Percentiles rank a stretch among this genome's conserved stretches.
These are phyloP conservation scores for Muscidifurax raptorellus DNA, from an alignment of 1,140 invertebrate species.

Conservation along the genomic window DNA sequence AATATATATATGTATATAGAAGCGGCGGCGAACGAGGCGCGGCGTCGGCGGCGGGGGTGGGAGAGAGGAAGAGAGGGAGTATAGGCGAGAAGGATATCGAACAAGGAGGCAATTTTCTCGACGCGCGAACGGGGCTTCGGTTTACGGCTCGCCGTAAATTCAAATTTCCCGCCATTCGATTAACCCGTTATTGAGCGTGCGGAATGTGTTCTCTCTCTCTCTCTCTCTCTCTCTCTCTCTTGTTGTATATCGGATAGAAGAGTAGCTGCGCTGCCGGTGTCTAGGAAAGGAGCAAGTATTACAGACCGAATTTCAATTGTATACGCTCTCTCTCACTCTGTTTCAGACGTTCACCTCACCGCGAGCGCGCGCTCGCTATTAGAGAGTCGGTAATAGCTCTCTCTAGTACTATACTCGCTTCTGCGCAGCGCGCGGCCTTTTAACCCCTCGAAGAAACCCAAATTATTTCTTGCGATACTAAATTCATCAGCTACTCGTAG, in stretches of 20 bases:
- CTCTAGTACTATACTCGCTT: not conserved
- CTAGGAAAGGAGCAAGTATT: constrained; percentile 1
- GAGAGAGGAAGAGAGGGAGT: not conserved
- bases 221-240: not conserved
- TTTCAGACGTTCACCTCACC: not conserved
- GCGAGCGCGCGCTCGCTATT: not conserved
- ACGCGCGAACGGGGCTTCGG: constrained; percentile 30
- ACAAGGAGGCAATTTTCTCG: constrained; percentile 32
- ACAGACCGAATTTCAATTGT: constrained; percentile 36
- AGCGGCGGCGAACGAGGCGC: not conserved
- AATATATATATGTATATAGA: too few species aligned
- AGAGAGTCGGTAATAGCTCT: constrained; percentile 15
- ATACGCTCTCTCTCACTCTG: not conserved
- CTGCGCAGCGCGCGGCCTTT: not conserved
- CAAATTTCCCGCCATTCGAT: constrained; percentile 38
- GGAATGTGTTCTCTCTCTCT: not conserved
- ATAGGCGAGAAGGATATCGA: constrained; percentile 17
- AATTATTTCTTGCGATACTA: not conserved
- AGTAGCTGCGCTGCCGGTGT: not conserved
- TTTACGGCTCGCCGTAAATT: constrained; percentile 32
- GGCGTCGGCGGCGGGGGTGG: too few species aligned
- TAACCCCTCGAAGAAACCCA: not conserved
- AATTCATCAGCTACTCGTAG: constrained; percentile 1
- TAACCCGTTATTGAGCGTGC: constrained; percentile 36
- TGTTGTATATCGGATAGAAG: not conserved